Evolutionary conservation across 2,888 invertebrate genomes (phyloP), one percentile per base, ranked within the genome.

Genomic region (Hypselothyrea guttata): DNA sequence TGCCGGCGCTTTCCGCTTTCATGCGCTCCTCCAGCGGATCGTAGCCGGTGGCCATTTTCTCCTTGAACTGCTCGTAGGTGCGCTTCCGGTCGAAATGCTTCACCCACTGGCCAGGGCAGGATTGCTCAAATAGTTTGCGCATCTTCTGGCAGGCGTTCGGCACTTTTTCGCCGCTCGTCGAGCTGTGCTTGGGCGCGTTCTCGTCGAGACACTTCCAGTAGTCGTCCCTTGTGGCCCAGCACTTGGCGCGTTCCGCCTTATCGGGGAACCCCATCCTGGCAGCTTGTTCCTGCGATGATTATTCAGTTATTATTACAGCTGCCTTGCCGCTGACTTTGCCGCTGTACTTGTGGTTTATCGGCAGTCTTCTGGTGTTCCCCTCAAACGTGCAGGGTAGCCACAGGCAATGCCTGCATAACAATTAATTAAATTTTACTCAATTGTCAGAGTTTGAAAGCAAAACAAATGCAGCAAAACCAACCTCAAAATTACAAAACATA

Each of bases 11-110:
- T 9, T 62, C 51, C 4, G 55, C 33, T 28, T 60, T 65, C 4
- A 16, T 31, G 9, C 75, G 66, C 8, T 81, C 81, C 5, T 76
- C 71, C 4, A 95, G 91, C 38, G 96, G 96, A 89, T 97, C 96
- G 91, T 93, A 96, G 90, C 97, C 97, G 86, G 94, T 93, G 86
- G 96, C 94, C 89, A 98, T 94, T 92, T 94, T 94, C 82, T 95
- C 94, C 91, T 97, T 97, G 90, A 95, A 98, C 86, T 95, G 93
- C 85, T 96, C 92, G 90, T 96, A 98, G 78, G 95, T 95, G 86
- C 96, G 91, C 90, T 96, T 97, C 81, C 96, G 93, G 91, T 97
- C 97, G 90, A 98, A 98, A 91, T 98, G 97, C 88, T 95, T 95
- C 38, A 98, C 96, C 98, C 97, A 97, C 89, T 95, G 95, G 1